phyloP scores from a whole-genome alignment of 2,888 invertebrate species.

The Dryobotodes eremita region DNA sequence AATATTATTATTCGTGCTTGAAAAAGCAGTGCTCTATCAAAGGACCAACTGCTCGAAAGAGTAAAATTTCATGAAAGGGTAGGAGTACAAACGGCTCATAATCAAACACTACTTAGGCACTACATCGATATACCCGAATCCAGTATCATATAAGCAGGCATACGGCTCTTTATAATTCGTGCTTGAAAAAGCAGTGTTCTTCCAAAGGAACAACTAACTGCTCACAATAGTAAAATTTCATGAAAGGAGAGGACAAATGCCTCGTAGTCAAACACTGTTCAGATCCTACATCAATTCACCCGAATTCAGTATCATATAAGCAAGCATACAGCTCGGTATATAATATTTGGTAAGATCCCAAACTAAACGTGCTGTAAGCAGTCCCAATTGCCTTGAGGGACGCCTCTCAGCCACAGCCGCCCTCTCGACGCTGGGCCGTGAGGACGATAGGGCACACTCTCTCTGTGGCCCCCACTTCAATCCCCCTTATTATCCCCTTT shows the following conservation, averaged over 20 bases:
- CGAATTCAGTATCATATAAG: background rate
- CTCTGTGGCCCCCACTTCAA: constrained; percentile 78
- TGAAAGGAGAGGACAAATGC: background rate
- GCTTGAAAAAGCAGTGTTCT: constrained; percentile 40
- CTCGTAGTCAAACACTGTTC: background rate
- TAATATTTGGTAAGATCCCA: constrained; percentile 61
- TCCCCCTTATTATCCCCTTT: constrained; percentile 81
- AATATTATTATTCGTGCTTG: constrained; percentile 48
- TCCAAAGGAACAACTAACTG: constrained; percentile 12
- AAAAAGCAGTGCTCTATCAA: constrained; percentile 40
- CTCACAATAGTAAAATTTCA: constrained; percentile 3
- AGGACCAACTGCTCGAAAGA: constrained; percentile 10
- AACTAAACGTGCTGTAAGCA: constrained; percentile 67
- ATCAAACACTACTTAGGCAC: background rate
- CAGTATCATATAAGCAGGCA: background rate
- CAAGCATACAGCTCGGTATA: background rate
- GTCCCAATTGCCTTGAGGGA: constrained; percentile 66
- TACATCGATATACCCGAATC: background rate
- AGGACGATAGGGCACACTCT: constrained; percentile 83
- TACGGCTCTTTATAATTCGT: constrained; percentile 18
- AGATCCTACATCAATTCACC: background rate
- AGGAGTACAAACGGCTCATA: background rate
- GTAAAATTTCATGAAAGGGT: background rate
- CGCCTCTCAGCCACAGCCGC: constrained; percentile 62
- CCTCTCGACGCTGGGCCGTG: constrained; percentile 71